A percentile compares a stretch with the other conserved stretches of the same genome.
These are phyloP conservation scores for Marmota flaviventris DNA, from an alignment of 2,113 vertebrate genomes.

Conservation along the genomic window DNA sequence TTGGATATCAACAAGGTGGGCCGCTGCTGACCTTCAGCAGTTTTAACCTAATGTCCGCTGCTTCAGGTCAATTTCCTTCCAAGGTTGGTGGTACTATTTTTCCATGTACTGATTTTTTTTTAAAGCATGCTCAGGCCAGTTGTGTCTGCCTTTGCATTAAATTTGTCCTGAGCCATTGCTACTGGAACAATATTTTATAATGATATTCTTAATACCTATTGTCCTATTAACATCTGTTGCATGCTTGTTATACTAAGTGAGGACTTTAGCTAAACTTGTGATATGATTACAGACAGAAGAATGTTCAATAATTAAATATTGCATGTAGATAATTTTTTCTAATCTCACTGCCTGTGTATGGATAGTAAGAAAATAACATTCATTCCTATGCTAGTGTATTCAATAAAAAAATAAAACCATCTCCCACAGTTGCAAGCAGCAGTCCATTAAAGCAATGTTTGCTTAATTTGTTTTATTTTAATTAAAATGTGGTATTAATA, in stretches of 20 bases:
- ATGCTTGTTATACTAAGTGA: slow-evolving; percentile 86
- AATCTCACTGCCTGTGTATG: slow-evolving; percentile 94
- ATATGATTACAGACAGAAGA: slow-evolving; percentile 70
- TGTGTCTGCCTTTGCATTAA: slow-evolving; percentile 98
- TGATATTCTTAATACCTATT: slow-evolving; percentile 94
- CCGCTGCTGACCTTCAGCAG: slow-evolving; percentile 90
- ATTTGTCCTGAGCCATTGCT: slow-evolving; percentile 95
- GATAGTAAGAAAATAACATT: slow-evolving; percentile 88
- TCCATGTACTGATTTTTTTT: slow-evolving; percentile 92
- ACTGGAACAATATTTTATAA: slow-evolving; percentile 95
- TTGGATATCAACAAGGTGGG: slow-evolving; percentile 92
- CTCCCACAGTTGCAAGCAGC: slow-evolving; percentile 80
- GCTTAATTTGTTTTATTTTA: slow-evolving; percentile 63
- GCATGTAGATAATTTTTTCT: slow-evolving; percentile 88
- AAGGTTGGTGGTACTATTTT: slow-evolving; percentile 98
- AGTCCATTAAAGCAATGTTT: slow-evolving; percentile 75
- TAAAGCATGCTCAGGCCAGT: slow-evolving; percentile 94
- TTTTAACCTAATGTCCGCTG: slow-evolving; percentile 90
- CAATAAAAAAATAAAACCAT: slow-evolving; percentile 83
- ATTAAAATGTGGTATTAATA: slow-evolving; percentile 69
- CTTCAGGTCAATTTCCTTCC: slow-evolving; percentile 92
- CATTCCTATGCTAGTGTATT: slow-evolving; percentile 81
- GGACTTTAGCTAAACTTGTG: slow-evolving; percentile 72
- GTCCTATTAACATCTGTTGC: slow-evolving; percentile 87
- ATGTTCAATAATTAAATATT: slow-evolving; percentile 77